Evolutionary conservation across 1,140 invertebrate genomes (phyloP).

Genomic region (Cydia fagiglandana): DNA sequence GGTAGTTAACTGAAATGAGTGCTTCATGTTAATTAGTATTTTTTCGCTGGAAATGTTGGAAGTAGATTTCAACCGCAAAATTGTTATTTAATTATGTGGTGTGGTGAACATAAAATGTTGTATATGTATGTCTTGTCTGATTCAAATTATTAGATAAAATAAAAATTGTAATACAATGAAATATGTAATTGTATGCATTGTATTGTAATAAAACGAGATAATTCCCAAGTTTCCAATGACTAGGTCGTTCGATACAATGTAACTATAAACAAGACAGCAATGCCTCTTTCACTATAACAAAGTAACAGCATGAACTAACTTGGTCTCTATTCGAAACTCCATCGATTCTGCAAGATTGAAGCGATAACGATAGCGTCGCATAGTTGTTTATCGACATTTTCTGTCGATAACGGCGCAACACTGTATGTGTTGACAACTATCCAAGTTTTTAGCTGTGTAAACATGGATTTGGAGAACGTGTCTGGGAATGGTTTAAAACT

Average conservation of each 20-base stretch:
- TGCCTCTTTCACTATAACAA: neutral
- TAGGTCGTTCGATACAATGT: neutral
- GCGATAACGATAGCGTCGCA: neutral
- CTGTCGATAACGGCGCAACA: conserved; percentile 26
- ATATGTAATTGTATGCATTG: no score
- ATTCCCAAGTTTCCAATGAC: neutral
- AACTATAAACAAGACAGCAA: conserved; percentile 2
- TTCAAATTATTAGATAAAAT: no score
- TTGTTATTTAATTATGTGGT: no score
- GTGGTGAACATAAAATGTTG: no score
- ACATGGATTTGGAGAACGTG: neutral
- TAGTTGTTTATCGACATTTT: conserved; percentile 35
- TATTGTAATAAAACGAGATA: no score
- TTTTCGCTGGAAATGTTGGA: no score
- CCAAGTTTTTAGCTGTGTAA: neutral
- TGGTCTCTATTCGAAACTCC: neutral
- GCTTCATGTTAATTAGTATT: no score
- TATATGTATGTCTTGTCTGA: no score
- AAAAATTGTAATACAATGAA: no score
- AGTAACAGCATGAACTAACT: conserved; percentile 14
- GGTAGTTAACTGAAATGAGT: no score
- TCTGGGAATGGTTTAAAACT: neutral
- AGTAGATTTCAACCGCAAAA: no score
- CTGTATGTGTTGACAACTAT: neutral
- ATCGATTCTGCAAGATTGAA: neutral